Evolutionary conservation across 2,888 invertebrate species (phyloP).

Genomic region (Nysson spinosus): DNA sequence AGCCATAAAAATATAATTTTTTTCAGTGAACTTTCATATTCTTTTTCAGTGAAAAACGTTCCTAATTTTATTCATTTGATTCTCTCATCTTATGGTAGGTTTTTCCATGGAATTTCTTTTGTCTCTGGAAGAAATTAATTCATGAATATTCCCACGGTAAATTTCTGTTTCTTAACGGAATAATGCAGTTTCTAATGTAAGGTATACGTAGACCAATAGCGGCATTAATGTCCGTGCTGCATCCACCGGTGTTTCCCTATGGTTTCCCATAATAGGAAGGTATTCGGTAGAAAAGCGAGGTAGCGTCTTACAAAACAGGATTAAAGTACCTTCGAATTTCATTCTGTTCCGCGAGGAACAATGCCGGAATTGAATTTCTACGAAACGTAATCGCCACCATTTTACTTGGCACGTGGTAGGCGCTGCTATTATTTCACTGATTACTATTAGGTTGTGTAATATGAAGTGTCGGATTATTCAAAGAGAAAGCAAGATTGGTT

Average conservation of each 20-base stretch:
- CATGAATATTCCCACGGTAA: not conserved
- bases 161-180: not conserved
- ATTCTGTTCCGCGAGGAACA: constrained; percentile 1
- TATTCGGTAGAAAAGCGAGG: not conserved
- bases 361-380: constrained; percentile 50
- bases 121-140: no score
- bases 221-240: constrained; percentile 21
- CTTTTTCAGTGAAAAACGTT: no score
- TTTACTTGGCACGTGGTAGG: constrained; percentile 28
- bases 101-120: no score
- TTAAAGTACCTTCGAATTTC: constrained; percentile 24
- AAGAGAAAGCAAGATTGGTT: no score
- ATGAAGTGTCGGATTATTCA: no score
- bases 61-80: no score
- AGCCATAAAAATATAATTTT: no score
- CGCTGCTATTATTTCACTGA: constrained; percentile 57
- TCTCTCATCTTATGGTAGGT: no score
- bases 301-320: constrained; percentile 28
- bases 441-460: no score
- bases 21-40: no score
- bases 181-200: not conserved
- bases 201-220: constrained; percentile 19
- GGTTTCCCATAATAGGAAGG: constrained; percentile 16
- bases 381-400: constrained; percentile 34
- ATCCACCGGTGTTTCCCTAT: constrained; percentile 11